A percentile compares a stretch with the other conserved stretches of the same genome.
phyloP scores from a whole-genome alignment of 1,140 invertebrate genomes.

The Lordiphosa stackelbergi region DNA sequence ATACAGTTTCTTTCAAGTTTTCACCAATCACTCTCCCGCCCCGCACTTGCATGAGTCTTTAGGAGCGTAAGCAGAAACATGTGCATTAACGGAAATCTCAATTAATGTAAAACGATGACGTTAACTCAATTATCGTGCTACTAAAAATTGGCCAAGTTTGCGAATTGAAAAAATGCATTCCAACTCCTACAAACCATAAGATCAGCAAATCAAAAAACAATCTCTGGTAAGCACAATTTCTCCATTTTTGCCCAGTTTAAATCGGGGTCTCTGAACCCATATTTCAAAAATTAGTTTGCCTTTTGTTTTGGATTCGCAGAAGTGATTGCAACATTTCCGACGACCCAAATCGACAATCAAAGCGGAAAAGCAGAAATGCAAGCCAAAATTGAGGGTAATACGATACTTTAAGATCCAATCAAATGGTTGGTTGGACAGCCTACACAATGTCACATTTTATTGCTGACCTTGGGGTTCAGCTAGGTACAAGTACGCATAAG shows the following conservation, averaged over 20 bases:
- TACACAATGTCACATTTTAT: conserved; percentile 15
- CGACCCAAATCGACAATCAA: conserved; percentile 16
- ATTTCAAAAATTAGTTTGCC: neutral
- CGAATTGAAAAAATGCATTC: too few species aligned
- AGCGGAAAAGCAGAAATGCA: conserved; percentile 30
- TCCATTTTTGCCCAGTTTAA: neutral
- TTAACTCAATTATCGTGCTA: neutral
- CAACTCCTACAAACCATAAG: too few species aligned
- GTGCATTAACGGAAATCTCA: neutral
- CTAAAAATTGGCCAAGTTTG: too few species aligned
- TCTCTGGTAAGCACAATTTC: conserved; percentile 2
- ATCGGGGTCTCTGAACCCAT: conserved; percentile 26
- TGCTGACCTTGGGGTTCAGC: conserved; percentile 23
- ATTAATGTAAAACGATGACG: neutral
- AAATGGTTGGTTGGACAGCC: conserved; percentile 20
- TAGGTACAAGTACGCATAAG: conserved; percentile 3
- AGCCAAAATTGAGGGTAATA: conserved; percentile 33
- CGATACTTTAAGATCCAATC: conserved; percentile 33
- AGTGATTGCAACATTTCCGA: conserved; percentile 46
- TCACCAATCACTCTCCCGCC: too few species aligned
- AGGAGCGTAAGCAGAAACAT: too few species aligned
- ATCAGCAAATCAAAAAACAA: too few species aligned
- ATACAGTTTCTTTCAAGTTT: too few species aligned
- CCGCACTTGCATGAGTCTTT: too few species aligned
- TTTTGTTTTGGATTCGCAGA: conserved; percentile 12